A percentile compares a stretch with the other conserved stretches of the same genome.
Conservation (phyloP, 2,888 invertebrate species). For the Clusia tigrina region DNA sequence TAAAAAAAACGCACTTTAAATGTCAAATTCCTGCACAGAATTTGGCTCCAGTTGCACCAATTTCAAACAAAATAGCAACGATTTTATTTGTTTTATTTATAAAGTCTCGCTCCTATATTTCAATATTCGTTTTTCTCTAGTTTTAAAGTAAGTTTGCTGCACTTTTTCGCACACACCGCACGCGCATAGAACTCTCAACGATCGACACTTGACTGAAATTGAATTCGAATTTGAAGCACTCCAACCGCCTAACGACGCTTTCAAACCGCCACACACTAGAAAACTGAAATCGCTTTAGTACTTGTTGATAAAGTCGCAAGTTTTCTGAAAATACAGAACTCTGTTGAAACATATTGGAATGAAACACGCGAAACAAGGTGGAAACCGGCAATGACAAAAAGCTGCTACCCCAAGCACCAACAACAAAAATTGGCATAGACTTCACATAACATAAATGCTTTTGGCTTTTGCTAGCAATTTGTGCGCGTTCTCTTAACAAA, state of each 20-base stretch:
- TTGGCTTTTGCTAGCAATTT: too few relatives aligned
- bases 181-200: too few relatives aligned
- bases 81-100: neutral
- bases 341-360: slow-evolving; percentile 19
- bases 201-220: neutral
- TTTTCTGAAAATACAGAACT: neutral
- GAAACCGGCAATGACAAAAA: too few relatives aligned
- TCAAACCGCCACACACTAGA: slow-evolving; percentile 49
- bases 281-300: slow-evolving; percentile 42
- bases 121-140: too few relatives aligned
- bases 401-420: too few relatives aligned
- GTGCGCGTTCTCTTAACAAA: too few relatives aligned
- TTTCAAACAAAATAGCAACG: neutral
- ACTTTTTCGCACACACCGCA: slow-evolving; percentile 23
- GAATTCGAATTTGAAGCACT: slow-evolving; percentile 24
- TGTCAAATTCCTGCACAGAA: neutral
- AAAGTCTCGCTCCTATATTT: neutral
- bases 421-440: too few relatives aligned
- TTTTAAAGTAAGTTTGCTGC: too few relatives aligned
- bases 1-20: neutral
- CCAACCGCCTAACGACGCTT: slow-evolving; percentile 29
- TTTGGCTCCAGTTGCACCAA: slow-evolving; percentile 1
- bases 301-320: neutral
- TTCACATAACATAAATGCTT: too few relatives aligned
- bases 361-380: slow-evolving; percentile 19